Evolutionary conservation across 2,113 vertebrate genomes (phyloP).

Genomic region (Trichomycterus rosablanca): DNA sequence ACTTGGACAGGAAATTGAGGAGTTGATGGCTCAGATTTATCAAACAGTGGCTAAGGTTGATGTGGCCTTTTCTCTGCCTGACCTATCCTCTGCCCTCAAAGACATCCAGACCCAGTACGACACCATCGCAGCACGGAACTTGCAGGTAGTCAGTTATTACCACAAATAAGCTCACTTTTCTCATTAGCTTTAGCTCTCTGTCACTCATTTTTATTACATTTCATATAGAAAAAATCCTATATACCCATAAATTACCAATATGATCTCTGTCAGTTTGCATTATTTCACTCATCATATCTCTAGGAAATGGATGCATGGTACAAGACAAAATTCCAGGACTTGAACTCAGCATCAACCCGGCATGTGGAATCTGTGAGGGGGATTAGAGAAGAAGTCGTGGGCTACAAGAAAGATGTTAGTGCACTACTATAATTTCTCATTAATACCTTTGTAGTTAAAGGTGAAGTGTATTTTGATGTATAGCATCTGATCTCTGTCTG

Average conservation of each 20-base stretch:
- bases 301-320: constrained; percentile 78
- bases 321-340: constrained; percentile 74
- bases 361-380: constrained; percentile 65
- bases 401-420: constrained; percentile 74
- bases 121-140: constrained; percentile 76
- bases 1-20: constrained; percentile 67
- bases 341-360: constrained; percentile 68
- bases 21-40: constrained; percentile 72
- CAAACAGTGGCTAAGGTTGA: constrained; percentile 52
- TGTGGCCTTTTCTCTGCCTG: constrained; percentile 63
- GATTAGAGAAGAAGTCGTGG: constrained; percentile 65
- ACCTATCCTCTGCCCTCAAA: constrained; percentile 75
- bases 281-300: too few species aligned
- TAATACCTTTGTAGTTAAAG: neutral
- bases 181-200: too few species aligned
- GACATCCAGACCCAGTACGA: constrained; percentile 77
- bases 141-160: constrained; percentile 66
- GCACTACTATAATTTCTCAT: neutral
- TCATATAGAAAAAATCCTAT: too few species aligned
- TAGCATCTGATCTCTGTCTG: neutral
- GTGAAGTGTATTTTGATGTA: neutral
- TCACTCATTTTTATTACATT: too few species aligned
- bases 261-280: neutral
- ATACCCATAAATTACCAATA: too few species aligned
- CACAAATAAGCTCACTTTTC: neutral